Base-by-base conservation (phyloP, 2,797 vertebrate genomes). In the Zalophus californianus region DNA sequence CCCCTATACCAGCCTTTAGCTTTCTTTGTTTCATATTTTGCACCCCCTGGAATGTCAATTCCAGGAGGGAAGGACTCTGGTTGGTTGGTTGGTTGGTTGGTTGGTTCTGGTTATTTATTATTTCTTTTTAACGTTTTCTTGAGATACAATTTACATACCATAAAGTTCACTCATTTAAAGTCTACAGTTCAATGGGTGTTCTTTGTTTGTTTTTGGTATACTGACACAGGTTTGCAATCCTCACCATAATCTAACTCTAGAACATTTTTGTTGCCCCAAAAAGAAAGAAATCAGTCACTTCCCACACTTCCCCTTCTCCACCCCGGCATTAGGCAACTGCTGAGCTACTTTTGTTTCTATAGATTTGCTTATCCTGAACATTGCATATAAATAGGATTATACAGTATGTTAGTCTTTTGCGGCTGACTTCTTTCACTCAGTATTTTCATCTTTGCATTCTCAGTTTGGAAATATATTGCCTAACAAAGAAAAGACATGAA, bases 381-480 rank as follows among this genome's bases (percentile, higher is more conserved):
- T 60, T 56, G 91, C n/a, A 8, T 77, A n/a, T 38, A 70, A 95
- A 75, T 41, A 21, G 64, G 56, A 7, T 75, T 50, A 86, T 62
- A 91, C 1, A 94, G 27, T 29, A 21, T 11, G 3, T 54, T 54
- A 23, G n/a, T 78, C 60, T 90, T 94, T 35, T 73, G 12, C 9
- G 7, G 21, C 38, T 77, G 66, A 18, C 11, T 78, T 83, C 35
- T 94, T 94, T 93, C 38, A 86, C 48, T 83, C 78, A 72, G 7
- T 70, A 44, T 83, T 97, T 86, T 93, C 56, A 72, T 85, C 83
- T 89, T 82, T 62, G 83, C 23, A 18, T 52, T 75, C 54, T 83
- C 78, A 38, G 25, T 85, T 95, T 92, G 86, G 62, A 94, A 97
- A 75, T 60, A 60, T 89, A 16, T 96, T 90, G 35, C 48, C 41